Base-by-base conservation (phyloP, 2,797 vertebrate genomes). In the Botia almorhae region DNA sequence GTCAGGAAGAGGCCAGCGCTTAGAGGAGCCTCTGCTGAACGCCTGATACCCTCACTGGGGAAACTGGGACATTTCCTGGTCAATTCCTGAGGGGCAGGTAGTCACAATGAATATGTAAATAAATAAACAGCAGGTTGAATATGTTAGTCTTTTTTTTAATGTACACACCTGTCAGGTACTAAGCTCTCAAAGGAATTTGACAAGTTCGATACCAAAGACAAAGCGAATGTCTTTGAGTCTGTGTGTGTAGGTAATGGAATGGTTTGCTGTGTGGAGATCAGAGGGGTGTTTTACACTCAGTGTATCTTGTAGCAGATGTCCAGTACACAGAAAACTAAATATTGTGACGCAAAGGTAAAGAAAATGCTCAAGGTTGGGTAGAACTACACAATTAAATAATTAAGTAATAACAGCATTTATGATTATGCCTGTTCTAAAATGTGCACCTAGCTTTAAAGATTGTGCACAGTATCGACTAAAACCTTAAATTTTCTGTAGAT, bases 31-130 rank as follows among this genome's bases (percentile, higher is more conserved):
- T 1, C 13, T 61, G 48, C 61, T 14, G 39, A 65, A 39, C 16
- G 19, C 36, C 63, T 64, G 39, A 73, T 82, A 36, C 55, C 71
- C 29, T 29, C 58, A 48, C 6, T 63, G 23, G 53, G 46, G 21
- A 84, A 81, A 84, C 36, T 81, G 56, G 78, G 74, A 79, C 68
- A 63, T 11, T 26, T 26, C 23, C 23, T 26, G 23, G 7, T 7
- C 50, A 61, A 64, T 65, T 78, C 64, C 61, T 61, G 16, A 60
- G 69, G 60, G 63, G 60, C 36, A 73, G 64, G 48, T 73, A 76
- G 72, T 71, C 64, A 80, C 61, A 61, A 39, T 65, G 36, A 67
- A 70, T 74, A 78, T 65, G 51, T 61, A 81, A 61, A 78, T 73
- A 58, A 36, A 74, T 39, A 58, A 81, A 81, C 1, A 56, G 7